These are phyloP conservation scores for Charanyca ferruginea DNA, from an alignment of 2,888 invertebrate species.

Conservation along the genomic window DNA sequence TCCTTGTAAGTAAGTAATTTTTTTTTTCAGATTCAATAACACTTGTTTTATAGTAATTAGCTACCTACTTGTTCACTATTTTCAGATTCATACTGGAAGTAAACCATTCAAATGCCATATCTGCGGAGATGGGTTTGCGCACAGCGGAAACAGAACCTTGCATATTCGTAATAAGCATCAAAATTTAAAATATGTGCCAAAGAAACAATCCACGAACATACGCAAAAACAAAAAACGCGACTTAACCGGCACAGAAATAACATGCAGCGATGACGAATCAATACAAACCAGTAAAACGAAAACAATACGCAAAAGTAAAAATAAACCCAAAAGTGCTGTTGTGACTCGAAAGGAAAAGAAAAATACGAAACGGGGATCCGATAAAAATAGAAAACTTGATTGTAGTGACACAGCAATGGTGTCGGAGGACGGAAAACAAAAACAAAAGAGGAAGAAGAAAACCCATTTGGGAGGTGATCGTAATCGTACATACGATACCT, in stretches of 20 bases:
- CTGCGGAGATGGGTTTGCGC: constrained; percentile 46
- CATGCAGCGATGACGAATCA: neutral
- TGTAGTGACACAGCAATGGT: too few relatives aligned
- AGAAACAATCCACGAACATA: neutral
- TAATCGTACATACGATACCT: too few relatives aligned
- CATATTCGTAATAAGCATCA: constrained; percentile 47
- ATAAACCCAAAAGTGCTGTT: too few relatives aligned
- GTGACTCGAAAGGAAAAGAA: neutral
- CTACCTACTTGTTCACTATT: neutral
- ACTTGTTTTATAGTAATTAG: too few relatives aligned
- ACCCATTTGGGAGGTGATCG: too few relatives aligned
- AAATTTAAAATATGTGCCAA: constrained; percentile 30
- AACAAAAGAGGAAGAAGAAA: neutral
- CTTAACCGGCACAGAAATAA: constrained; percentile 13
- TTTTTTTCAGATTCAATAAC: neutral
- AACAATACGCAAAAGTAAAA: neutral
- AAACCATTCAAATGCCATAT: constrained; percentile 51
- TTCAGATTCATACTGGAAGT: constrained; percentile 44
- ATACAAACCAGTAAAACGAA: neutral
- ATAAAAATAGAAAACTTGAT: neutral
- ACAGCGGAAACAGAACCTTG: constrained; percentile 43
- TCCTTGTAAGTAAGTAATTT: too few relatives aligned
- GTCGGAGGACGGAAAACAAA: neutral
- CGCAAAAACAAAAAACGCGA: constrained; percentile 7
- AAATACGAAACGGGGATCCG: neutral